Evolutionary conservation across 2,888 invertebrate genomes (phyloP).

Genomic region (Tupiocoris notatus): DNA sequence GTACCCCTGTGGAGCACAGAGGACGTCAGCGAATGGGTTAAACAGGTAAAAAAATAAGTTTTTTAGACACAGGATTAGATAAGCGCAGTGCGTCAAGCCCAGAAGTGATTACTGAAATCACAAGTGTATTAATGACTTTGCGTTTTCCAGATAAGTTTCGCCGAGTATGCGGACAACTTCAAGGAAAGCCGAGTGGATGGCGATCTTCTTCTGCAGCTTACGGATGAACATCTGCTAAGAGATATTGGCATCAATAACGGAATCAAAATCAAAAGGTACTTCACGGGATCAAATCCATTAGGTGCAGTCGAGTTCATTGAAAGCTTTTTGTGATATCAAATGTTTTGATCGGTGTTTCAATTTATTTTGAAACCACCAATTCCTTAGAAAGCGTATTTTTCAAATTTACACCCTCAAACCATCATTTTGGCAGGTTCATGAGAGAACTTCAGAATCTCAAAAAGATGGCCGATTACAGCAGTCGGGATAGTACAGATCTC

Average conservation of each 20-base stretch:
- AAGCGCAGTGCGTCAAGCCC: too few species aligned
- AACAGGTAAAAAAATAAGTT: slow-evolving; percentile 61
- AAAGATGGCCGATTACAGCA: slow-evolving; percentile 94
- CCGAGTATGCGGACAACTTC: slow-evolving; percentile 78
- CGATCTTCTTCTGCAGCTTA: slow-evolving; percentile 87
- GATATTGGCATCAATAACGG: slow-evolving; percentile 93
- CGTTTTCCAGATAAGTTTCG: slow-evolving; percentile 73
- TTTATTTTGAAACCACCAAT: too few species aligned
- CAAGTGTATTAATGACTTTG: neutral
- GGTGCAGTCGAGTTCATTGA: too few species aligned
- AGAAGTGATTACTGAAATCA: neutral
- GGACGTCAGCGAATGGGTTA: slow-evolving; percentile 97
- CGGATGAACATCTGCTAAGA: slow-evolving; percentile 85
- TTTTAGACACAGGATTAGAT: too few species aligned
- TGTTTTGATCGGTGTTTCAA: too few species aligned
- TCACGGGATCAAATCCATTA: too few species aligned
- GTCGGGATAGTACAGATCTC: slow-evolving; percentile 86
- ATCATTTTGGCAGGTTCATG: slow-evolving; percentile 67
- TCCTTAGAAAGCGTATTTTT: too few species aligned
- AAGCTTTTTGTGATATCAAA: too few species aligned
- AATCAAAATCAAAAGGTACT: slow-evolving; percentile 80
- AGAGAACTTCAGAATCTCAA: slow-evolving; percentile 89
- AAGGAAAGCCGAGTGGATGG: slow-evolving; percentile 93
- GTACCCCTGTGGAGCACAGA: slow-evolving; percentile 96
- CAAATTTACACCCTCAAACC: neutral